Percentiles rank a stretch among this genome's conserved stretches.
Conservation (phyloP, 2,113 vertebrate species). For the Scomber japonicus region DNA sequence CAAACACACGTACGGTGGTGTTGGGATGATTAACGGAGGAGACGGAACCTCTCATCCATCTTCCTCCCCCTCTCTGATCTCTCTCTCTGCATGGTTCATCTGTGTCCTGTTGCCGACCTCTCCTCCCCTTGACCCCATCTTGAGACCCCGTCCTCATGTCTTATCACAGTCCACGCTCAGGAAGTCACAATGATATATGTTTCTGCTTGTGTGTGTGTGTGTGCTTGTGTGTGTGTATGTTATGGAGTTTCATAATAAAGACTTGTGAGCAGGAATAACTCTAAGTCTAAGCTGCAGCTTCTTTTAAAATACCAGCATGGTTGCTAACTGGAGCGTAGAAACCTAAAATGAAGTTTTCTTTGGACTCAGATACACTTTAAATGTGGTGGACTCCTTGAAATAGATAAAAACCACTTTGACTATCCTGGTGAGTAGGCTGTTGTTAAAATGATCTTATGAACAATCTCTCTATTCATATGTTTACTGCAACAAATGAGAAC, state of each 20-base stretch:
- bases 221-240: constrained; percentile 22
- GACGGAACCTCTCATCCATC: constrained; percentile 58
- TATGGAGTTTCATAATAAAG: constrained; percentile 6
- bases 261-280: constrained; percentile 26
- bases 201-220: constrained; percentile 3
- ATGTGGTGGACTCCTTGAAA: constrained; percentile 1
- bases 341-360: constrained; percentile 20
- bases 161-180: constrained; percentile 48
- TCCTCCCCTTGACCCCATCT: constrained; percentile 59
- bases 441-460: constrained; percentile 10
- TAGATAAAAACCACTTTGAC: background rate
- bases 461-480: background rate
- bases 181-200: constrained; percentile 58
- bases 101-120: constrained; percentile 55
- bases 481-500: constrained; percentile 8
- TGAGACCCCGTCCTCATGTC: constrained; percentile 38
- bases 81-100: constrained; percentile 51
- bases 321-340: constrained; percentile 37
- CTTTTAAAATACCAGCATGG: constrained; percentile 35
- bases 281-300: constrained; percentile 10
- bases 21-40: constrained; percentile 57
- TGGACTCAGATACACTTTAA: constrained; percentile 1
- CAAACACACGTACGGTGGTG: constrained; percentile 20
- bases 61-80: constrained; percentile 36
- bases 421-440: background rate